Evolutionary conservation across 2,888 invertebrate genomes (phyloP).

Genomic region (Agrenia bidenticulata): DNA sequence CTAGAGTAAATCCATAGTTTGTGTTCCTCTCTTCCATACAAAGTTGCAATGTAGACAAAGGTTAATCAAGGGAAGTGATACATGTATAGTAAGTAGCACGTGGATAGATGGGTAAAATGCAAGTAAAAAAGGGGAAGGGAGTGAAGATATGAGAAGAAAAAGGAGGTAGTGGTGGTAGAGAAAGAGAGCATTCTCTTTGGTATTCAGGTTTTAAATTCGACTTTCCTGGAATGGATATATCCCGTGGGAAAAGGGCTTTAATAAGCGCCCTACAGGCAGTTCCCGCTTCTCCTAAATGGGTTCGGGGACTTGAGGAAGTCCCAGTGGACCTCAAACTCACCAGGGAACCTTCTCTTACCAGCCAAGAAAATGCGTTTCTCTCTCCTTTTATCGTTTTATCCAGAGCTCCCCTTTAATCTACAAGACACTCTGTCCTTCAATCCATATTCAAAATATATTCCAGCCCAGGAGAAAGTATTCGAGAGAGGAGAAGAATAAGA

Average conservation of each 20-base stretch:
- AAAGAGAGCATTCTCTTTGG: slow-evolving; percentile 50
- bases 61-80: slow-evolving; percentile 7
- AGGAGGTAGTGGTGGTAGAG: slow-evolving; percentile 25
- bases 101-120: not conserved
- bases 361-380: slow-evolving; percentile 45
- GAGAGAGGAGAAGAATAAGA: too few species aligned
- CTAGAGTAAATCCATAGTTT: too few species aligned
- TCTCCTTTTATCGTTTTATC: slow-evolving; percentile 25
- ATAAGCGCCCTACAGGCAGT: slow-evolving; percentile 53
- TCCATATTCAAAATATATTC: slow-evolving; percentile 7
- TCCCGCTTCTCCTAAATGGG: slow-evolving; percentile 53
- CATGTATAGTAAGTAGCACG: not conserved
- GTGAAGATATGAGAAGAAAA: slow-evolving; percentile 15
- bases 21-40: too few species aligned
- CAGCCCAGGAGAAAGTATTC: too few species aligned
- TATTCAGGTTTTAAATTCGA: slow-evolving; percentile 53
- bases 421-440: slow-evolving; percentile 4
- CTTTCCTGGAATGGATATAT: slow-evolving; percentile 53
- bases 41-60: not conserved
- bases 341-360: slow-evolving; percentile 50
- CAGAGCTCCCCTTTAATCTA: slow-evolving; percentile 20
- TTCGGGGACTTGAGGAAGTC: slow-evolving; percentile 50
- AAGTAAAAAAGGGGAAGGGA: slow-evolving; percentile 21
- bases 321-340: slow-evolving; percentile 48
- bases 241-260: slow-evolving; percentile 52